Base-by-base conservation (phyloP, 2,888 invertebrate species). In the Amphipyra berbera region DNA sequence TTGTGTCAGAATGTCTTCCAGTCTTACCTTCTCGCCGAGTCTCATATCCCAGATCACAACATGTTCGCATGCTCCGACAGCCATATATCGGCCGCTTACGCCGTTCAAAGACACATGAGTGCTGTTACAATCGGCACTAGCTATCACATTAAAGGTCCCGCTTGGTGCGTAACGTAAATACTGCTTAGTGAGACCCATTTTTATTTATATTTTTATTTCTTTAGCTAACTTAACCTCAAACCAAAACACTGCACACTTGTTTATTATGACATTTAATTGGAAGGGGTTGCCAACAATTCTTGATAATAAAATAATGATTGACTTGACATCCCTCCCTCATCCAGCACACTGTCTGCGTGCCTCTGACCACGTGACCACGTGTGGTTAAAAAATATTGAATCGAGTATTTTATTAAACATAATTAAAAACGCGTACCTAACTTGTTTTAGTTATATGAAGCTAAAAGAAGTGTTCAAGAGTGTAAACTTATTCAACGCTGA, bases 1-100 rank as follows among this genome's bases (percentile, higher is more conserved):
- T 42, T 42, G 4, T 15, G 9, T 42, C 6, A 9, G 21, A 21
- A 21, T 21, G 21, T 21, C 1, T 15, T n/a, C 6, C 12, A 40
- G 27, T 13, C 42, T 83, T 90, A 97, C 97, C 95, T 97, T 97
- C 89, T 98, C 97, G 42, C 97, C 97, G 7, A 98, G 96, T 85
- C 98, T 96, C 87, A 99, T 95, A 94, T 99, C 99, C 98, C 99
- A 99, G 83, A 99, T 96, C 82, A 97, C 96, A 66, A 99, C 97
- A 96, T 98, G 97, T 95, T 99, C 99, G 85, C 98, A 98, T 8
- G 98, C 98, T 54, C 98, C 98, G n/a, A 97, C 97, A 45, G 98
- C 99, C 50, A 98, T 96, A 90, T 96, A 98, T 87, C 98, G 96
- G 45, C 98, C 98, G 85, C 97, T 97, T 68, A 96, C 96, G 50